Conservation (phyloP, 2,797 vertebrate genomes). For the Galaxias olidus region DNA sequence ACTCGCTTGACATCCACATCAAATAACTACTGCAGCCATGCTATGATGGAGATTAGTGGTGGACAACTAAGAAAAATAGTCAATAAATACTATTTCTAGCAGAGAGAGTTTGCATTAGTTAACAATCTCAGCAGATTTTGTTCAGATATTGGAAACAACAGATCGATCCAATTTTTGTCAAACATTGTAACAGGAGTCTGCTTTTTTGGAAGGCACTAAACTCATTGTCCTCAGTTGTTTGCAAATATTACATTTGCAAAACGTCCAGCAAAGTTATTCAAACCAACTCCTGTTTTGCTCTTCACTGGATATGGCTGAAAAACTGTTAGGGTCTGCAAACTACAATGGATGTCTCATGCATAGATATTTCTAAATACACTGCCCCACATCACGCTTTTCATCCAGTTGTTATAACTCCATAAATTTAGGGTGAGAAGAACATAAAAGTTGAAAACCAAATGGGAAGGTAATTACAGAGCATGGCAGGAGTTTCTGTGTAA, state of each 20-base stretch:
- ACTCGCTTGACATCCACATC: slow-evolving; percentile 96
- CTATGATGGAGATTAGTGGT: slow-evolving; percentile 72
- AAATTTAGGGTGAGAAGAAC: slow-evolving; percentile 63
- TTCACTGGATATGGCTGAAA: slow-evolving; percentile 71
- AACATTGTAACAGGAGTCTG: no score
- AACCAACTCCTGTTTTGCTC: slow-evolving; percentile 56
- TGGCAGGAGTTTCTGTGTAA: slow-evolving; percentile 86
- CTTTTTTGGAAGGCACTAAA: slow-evolving; percentile 10
- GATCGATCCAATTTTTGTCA: slow-evolving; percentile 23
- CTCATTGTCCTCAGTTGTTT: slow-evolving; percentile 12
- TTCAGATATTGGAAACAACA: slow-evolving; percentile 41
- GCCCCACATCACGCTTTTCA: slow-evolving; percentile 85
- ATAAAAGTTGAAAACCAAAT: slow-evolving; percentile 54
- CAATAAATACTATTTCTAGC: slow-evolving; percentile 68
- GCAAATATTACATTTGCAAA: slow-evolving; percentile 28
- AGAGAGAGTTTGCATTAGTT: slow-evolving; percentile 80
- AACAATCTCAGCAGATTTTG: slow-evolving; percentile 78
- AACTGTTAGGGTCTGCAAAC: slow-evolving; percentile 81
- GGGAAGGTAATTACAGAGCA: slow-evolving; percentile 76
- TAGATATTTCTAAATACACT: slow-evolving; percentile 92
- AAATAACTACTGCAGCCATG: slow-evolving; percentile 79
- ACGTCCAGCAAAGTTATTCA: slow-evolving; percentile 37
- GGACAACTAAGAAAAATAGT: slow-evolving; percentile 62
- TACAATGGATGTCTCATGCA: slow-evolving; percentile 98
- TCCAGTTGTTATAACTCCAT: slow-evolving; percentile 75